Evolutionary conservation across 2,113 vertebrate genomes (phyloP), one percentile per base, ranked within the genome.

Genomic region (Atractosteus spatula): DNA sequence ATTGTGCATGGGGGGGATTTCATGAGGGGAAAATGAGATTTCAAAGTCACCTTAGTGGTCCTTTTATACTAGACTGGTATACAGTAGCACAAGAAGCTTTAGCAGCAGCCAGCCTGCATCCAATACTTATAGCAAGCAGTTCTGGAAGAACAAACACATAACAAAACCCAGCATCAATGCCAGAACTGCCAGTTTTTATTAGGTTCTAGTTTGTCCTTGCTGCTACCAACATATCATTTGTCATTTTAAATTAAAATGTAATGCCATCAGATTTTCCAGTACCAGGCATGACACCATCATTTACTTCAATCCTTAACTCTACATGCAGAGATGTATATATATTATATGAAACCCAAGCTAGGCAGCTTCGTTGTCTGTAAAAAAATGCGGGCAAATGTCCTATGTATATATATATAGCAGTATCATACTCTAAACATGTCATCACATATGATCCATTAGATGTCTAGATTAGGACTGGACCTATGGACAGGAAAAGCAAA

Each of bases 11-110:
- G 2, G 29, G 16, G 68, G 42, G 41, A 69, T 70, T 55, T 51
- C 43, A 41, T 61, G 57, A 70, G 44, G 68, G 42, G 62, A 70
- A 55, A 79, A 81, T 80, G 4, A 82, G 74, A 81, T 80, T 71
- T 81, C 66, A 66, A 67, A 82, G 56, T 79, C 75, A 45, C 72
- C 76, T 68, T 71, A 45, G 78, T 77, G 77, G 69, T 79, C 81
- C 79, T 62, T 74, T 64, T 67, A 47, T 47, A 69, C 68, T 74
- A 64, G 65, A 71, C 64, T 71, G 75, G 17, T 68, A 74, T 74
- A 74, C 72, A 77, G 51, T 10, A 11, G 69, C 69, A 70, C 76
- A 79, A 81, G 65, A 56, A 64, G 69, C 47, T 70, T n/a, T 68
- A 59, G 64, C 65, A 3, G 42, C 80, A 56, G 63, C 47, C 17